Evolutionary conservation across 2,888 invertebrate genomes (phyloP), one percentile per base, ranked within the genome.

Genomic region (Sesamia inferens): DNA sequence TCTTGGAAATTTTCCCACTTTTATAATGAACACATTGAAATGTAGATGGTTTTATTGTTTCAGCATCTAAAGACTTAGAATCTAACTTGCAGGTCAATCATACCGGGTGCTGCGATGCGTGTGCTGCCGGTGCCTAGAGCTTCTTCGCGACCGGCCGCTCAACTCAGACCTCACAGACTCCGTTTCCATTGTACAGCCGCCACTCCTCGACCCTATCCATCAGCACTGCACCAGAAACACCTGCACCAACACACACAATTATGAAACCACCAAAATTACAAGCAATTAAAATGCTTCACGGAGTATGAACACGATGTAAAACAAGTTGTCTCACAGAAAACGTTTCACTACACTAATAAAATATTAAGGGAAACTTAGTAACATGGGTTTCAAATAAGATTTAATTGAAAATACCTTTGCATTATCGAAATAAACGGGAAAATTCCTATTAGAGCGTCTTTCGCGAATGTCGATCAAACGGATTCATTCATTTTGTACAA

Each of bases 91-190:
- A 78, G 65, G 24, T 63, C 68, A 77, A 74, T 66, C 87, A 71
- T 72, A 97, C 97, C 97, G 97, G 86, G 97, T 97, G 88, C 97
- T 97, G 76, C 98, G 94, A 88, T 97, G 97, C 48, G 97, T 97
- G 88, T 97, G 97, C 85, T 97, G 96, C 78, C 97, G 91, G 84
- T 96, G 96, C 87, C 97, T 97, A 58, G 97, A 97, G 84, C 97
- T 97, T 79, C 97, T 97, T 92, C 97, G 96, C 68, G 97, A 98
- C 90, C 98, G 97, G 91, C 98, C 97, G 95, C 99, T 99, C 91
- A 98, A 97, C 96, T 99, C 99, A 72, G 99, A 99, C 92, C 99
- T 98, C 89, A 99, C 98, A 88, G 99, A 99, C 97, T 99, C 99
- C 89, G 98, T 98, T 97, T 99, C 99, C 98, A 99, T 99, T 93